phyloP scores from a whole-genome alignment of 2,113 vertebrate species.

The Aspidoscelis tigris region DNA sequence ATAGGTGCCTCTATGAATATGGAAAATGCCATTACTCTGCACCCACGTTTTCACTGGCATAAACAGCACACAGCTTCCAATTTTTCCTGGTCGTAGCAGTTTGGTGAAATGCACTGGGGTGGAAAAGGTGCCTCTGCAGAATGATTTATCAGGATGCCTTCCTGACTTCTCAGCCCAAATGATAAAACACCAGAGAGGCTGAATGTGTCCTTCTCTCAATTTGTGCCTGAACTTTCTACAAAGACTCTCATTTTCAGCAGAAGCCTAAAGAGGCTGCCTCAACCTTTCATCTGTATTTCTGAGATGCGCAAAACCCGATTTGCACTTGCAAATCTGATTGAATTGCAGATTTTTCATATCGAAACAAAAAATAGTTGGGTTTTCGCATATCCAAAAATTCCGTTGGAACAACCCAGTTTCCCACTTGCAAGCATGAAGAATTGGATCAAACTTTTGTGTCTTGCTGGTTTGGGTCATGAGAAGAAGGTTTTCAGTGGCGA shows the following conservation, averaged over 20 bases:
- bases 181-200: not conserved
- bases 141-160: slow-evolving; percentile 51
- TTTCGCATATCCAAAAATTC: no score
- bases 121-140: not conserved
- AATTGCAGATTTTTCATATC: no score
- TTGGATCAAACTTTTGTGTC: no score
- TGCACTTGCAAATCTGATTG: no score
- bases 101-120: not conserved
- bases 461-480: no score
- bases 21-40: not conserved
- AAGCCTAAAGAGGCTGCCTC: not conserved
- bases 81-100: not conserved
- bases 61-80: not conserved
- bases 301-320: no score
- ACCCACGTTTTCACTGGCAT: no score
- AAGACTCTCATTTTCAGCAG: not conserved
- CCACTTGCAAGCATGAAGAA: no score
- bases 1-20: not conserved
- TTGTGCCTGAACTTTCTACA: slow-evolving; percentile 11
- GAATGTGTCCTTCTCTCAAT: slow-evolving; percentile 5
- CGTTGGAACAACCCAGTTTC: no score
- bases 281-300: not conserved
- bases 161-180: slow-evolving; percentile 41
- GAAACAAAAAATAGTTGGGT: no score
- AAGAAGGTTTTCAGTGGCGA: no score